Evolutionary conservation across 1,140 invertebrate genomes (phyloP).

Genomic region (Portunus trituberculatus): DNA sequence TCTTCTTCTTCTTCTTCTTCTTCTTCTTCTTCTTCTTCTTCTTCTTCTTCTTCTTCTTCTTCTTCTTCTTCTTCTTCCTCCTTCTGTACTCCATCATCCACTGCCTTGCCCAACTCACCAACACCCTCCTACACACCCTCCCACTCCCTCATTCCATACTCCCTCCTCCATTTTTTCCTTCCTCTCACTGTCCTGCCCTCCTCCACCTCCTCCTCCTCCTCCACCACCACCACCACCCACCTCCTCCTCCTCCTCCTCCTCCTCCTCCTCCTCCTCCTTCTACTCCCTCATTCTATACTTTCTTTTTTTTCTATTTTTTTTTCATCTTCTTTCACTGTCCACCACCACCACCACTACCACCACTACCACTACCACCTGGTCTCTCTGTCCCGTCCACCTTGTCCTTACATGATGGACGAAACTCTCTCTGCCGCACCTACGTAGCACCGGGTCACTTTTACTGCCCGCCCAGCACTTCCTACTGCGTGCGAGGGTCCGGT

Average conservation of each 20-base stretch:
- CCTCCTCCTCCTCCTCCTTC: too few species aligned
- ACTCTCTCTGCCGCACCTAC: not conserved
- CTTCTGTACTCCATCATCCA: not conserved
- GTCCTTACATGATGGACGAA: not conserved
- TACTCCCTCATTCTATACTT: not conserved
- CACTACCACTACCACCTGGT: not conserved
- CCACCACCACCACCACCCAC: not conserved
- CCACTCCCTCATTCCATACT: too few species aligned
- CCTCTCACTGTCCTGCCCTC: not conserved
- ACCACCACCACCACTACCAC: too few species aligned
- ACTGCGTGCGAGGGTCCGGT: not conserved
- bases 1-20: not conserved
- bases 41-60: not conserved
- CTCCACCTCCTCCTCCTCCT: not conserved
- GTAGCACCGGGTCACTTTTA: not conserved
- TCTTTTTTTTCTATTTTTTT: too few species aligned
- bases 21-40: not conserved
- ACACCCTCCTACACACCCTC: too few species aligned
- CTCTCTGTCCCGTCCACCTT: not conserved
- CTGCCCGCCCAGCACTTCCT: not conserved
- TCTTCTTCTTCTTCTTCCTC: not conserved
- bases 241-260: not conserved
- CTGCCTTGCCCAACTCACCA: too few species aligned
- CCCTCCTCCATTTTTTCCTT: not conserved
- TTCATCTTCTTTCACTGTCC: not conserved